phyloP scores from a whole-genome alignment of 1,140 invertebrate species.

The Lepidostoma basale region DNA sequence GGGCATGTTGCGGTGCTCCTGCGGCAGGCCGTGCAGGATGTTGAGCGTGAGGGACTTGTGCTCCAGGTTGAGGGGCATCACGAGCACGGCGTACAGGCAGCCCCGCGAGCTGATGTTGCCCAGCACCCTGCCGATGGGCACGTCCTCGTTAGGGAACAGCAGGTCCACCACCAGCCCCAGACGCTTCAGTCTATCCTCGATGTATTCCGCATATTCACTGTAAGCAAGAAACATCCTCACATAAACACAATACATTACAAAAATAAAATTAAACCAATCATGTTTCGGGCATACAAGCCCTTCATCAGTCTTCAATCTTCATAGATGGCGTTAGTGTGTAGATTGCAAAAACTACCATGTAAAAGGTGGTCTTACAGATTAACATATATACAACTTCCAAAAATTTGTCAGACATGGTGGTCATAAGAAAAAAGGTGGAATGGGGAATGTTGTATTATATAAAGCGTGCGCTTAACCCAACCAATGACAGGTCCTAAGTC shows the following conservation, averaged over 20 bases:
- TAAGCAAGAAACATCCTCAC: constrained; percentile 46
- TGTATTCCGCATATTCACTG: constrained; percentile 88
- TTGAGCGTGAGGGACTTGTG: constrained; percentile 88
- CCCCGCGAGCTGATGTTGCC: constrained; percentile 85
- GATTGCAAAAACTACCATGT: no score
- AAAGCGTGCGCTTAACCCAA: no score
- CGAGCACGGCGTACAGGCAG: constrained; percentile 86
- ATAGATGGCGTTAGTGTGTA: no score
- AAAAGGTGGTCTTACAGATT: no score
- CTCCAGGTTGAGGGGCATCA: constrained; percentile 83
- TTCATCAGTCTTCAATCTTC: no score
- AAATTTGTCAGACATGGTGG: no score
- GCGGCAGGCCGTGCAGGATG: constrained; percentile 87
- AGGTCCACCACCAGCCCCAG: constrained; percentile 83
- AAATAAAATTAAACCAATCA: constrained; percentile 49
- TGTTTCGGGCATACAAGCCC: no score
- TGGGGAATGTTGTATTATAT: no score
- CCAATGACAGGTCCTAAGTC: no score
- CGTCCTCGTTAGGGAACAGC: constrained; percentile 88
- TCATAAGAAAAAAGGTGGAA: no score
- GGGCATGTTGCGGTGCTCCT: constrained; percentile 95
- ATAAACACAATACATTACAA: background rate
- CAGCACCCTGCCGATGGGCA: constrained; percentile 77
- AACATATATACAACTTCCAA: no score
- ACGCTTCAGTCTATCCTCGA: constrained; percentile 82